Conservation (phyloP, 2,113 vertebrate species). For the Chelonoidis abingdonii region DNA sequence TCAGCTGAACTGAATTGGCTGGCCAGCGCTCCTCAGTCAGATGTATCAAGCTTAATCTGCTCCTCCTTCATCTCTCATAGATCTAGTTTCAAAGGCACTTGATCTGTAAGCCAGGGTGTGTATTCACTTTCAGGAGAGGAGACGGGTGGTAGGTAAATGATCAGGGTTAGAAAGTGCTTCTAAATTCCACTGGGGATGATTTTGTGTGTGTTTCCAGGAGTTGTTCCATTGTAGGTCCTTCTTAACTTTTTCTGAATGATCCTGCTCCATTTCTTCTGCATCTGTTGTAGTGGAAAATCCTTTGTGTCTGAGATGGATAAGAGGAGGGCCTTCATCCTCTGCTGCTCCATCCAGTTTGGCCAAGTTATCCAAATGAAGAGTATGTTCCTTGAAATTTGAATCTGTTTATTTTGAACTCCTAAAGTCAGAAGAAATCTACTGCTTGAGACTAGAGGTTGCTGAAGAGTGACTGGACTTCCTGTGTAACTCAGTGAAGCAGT, state of each 20-base stretch:
- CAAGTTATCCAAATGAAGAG: background rate
- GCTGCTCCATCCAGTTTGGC: conserved; percentile 11
- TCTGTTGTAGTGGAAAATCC: conserved; percentile 44
- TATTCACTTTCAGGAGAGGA: background rate
- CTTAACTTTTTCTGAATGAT: background rate
- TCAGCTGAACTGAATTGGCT: background rate
- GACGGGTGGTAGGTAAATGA: background rate
- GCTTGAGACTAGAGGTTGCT: background rate
- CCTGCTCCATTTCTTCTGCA: conserved; percentile 42
- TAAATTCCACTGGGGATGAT: background rate
- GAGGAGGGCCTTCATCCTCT: conserved; percentile 56
- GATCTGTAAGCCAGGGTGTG: too few species aligned
- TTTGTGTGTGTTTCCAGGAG: background rate
- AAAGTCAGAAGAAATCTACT: background rate
- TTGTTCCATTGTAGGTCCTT: background rate
- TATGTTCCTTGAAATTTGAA: background rate
- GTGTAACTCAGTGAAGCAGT: background rate
- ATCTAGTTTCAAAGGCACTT: background rate
- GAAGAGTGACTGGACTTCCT: background rate
- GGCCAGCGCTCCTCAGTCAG: background rate
- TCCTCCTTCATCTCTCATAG: background rate
- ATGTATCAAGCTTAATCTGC: background rate
- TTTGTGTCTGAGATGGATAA: conserved; percentile 32
- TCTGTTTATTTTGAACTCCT: conserved; percentile 39
- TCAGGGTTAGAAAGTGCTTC: background rate